A percentile compares a stretch with the other conserved stretches of the same genome.
Conservation (phyloP, 2,888 invertebrate species). For the Polydrusus pterygomalis region DNA sequence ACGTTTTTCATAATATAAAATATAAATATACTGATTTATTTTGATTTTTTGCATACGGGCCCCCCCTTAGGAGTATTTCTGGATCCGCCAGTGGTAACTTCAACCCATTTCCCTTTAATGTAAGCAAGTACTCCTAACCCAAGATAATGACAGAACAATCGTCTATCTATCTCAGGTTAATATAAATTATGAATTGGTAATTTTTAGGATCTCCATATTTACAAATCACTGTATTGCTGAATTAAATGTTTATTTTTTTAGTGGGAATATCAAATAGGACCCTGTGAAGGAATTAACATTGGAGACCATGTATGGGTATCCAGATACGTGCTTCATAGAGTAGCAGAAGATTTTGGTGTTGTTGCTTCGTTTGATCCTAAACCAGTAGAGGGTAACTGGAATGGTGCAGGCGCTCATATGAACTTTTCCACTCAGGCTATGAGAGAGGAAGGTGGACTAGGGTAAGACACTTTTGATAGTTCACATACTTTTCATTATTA, state of each 20-base stretch:
- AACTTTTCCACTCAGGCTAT: slow-evolving; percentile 96
- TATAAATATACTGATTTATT: too few species aligned
- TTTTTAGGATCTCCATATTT: too few species aligned
- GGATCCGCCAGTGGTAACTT: too few species aligned
- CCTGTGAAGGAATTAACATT: slow-evolving; percentile 88
- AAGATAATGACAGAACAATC: too few species aligned
- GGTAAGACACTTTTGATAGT: slow-evolving; percentile 72
- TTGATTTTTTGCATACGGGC: too few species aligned
- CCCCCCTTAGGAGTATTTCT: too few species aligned
- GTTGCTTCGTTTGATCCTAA: slow-evolving; percentile 86
- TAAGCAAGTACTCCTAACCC: too few species aligned
- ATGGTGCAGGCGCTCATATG: slow-evolving; percentile 96
- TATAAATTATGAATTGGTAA: too few species aligned
- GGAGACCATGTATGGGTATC: slow-evolving; percentile 93
- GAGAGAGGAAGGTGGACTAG: slow-evolving; percentile 91
- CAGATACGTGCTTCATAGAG: slow-evolving; percentile 88
- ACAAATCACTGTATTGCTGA: too few species aligned
- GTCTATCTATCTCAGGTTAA: too few species aligned
- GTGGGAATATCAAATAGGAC: slow-evolving; percentile 95
- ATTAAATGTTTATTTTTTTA: slow-evolving; percentile 64
- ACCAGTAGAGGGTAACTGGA: slow-evolving; percentile 91
- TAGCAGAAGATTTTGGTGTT: slow-evolving; percentile 94
- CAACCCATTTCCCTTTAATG: too few species aligned
- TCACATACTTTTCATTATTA: not conserved
- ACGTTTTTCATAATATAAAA: too few species aligned